Conservation (phyloP, 2,888 invertebrate genomes). For the Melieria picta region DNA sequence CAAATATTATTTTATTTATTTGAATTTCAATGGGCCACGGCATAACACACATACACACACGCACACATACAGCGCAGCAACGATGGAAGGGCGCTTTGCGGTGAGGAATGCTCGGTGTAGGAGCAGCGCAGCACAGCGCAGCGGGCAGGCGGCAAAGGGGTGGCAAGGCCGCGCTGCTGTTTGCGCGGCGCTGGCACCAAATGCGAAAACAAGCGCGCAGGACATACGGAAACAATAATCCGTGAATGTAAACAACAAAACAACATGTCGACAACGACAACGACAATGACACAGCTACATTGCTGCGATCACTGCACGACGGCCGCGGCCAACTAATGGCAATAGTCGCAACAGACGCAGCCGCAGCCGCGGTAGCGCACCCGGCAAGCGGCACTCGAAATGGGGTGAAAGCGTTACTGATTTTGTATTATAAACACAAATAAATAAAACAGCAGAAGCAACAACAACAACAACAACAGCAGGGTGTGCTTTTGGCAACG, state of each 20-base stretch:
- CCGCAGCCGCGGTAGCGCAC: slow-evolving; percentile 42
- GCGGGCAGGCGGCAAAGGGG: background rate
- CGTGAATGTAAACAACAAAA: slow-evolving; percentile 63
- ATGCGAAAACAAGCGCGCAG: slow-evolving; percentile 30
- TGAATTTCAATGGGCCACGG: slow-evolving; percentile 50
- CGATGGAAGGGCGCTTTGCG: slow-evolving; percentile 29
- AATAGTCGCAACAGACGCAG: slow-evolving; percentile 64
- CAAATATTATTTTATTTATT: slow-evolving; percentile 62
- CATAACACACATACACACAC: slow-evolving; percentile 19
- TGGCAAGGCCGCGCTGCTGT: background rate
- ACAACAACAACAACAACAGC: slow-evolving; percentile 47
- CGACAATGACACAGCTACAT: background rate
- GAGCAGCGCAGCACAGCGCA: background rate
- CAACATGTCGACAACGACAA: slow-evolving; percentile 16
- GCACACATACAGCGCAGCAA: background rate
- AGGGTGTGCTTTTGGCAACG: too few species aligned
- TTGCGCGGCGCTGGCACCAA: slow-evolving; percentile 46
- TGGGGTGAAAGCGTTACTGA: slow-evolving; percentile 63
- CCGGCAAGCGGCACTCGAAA: slow-evolving; percentile 26
- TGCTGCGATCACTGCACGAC: slow-evolving; percentile 41
- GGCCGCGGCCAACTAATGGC: slow-evolving; percentile 63
- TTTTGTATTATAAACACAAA: slow-evolving; percentile 67
- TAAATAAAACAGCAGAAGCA: slow-evolving; percentile 60
- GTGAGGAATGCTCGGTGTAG: slow-evolving; percentile 15
- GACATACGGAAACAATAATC: slow-evolving; percentile 63